Conservation (phyloP, 2,888 invertebrate genomes). For the Synanthedon tipuliformis region DNA sequence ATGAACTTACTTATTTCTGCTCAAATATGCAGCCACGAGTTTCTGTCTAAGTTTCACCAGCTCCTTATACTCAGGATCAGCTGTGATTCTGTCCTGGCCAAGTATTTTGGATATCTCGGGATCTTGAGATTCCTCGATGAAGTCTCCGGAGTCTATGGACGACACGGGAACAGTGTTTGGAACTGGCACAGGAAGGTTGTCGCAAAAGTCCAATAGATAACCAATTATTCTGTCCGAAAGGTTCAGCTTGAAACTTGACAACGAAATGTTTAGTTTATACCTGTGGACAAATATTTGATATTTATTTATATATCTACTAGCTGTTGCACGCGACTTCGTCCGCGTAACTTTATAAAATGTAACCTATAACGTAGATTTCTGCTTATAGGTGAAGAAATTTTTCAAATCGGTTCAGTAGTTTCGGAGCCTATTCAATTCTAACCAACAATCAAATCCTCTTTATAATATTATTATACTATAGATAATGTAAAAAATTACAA, state of each 20-base stretch:
- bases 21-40: conserved; percentile 54
- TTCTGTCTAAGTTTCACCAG: conserved; percentile 50
- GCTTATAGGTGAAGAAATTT: too few species aligned
- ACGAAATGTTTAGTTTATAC: conserved; percentile 79
- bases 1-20: conserved; percentile 37
- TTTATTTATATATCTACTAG: too few species aligned
- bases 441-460: too few species aligned
- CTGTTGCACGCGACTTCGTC: too few species aligned
- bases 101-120: conserved; percentile 33
- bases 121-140: conserved; percentile 38
- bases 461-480: too few species aligned
- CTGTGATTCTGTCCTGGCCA: conserved; percentile 34
- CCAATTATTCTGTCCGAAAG: conserved; percentile 79
- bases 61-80: conserved; percentile 48
- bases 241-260: conserved; percentile 79
- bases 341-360: too few species aligned
- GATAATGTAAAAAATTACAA: too few species aligned
- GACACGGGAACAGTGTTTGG: conserved; percentile 61
- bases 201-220: conserved; percentile 73
- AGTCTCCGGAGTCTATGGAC: conserved; percentile 55
- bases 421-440: too few species aligned
- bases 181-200: conserved; percentile 54
- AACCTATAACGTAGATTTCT: too few species aligned
- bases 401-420: too few species aligned
- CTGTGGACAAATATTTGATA: conserved; percentile 42